Evolutionary conservation across 2,797 vertebrate species (phyloP).

Genomic region (Nannoperca obscura): DNA sequence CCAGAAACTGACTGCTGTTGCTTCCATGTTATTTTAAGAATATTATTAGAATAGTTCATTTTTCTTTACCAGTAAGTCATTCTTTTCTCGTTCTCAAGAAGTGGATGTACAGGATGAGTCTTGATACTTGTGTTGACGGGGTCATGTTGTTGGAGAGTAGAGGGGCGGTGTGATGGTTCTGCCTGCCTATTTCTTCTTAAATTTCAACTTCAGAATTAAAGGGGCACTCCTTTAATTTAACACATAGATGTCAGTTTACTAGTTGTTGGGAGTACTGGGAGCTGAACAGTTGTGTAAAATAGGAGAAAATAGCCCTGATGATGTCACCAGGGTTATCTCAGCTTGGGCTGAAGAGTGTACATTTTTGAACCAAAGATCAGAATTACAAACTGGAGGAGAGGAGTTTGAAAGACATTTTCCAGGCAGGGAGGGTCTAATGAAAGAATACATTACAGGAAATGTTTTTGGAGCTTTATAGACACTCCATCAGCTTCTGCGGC

Average conservation of each 20-base stretch:
- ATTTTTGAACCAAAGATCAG: no score
- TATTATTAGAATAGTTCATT: neutral
- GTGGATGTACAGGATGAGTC: neutral
- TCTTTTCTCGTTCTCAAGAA: no score
- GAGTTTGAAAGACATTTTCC: neutral
- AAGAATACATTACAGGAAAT: constrained; percentile 4
- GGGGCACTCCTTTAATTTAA: neutral
- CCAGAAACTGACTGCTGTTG: neutral
- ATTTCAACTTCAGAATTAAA: neutral
- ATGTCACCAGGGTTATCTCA: neutral
- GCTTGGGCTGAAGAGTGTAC: neutral
- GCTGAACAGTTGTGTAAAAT: constrained; percentile 1
- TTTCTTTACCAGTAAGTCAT: no score
- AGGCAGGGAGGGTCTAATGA: neutral
- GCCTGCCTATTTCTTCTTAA: neutral
- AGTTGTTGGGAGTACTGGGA: neutral
- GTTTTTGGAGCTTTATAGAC: neutral
- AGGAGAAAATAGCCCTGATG: neutral
- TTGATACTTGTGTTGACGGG: neutral
- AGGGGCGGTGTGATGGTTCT: neutral
- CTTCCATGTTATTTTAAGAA: neutral
- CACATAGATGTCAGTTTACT: neutral
- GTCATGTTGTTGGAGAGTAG: neutral
- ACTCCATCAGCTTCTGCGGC: neutral
- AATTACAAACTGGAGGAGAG: neutral